Percentiles rank a stretch among this genome's conserved stretches.
Conservation (phyloP, 2,797 vertebrate genomes). For the Bovichtus diacanthus region DNA sequence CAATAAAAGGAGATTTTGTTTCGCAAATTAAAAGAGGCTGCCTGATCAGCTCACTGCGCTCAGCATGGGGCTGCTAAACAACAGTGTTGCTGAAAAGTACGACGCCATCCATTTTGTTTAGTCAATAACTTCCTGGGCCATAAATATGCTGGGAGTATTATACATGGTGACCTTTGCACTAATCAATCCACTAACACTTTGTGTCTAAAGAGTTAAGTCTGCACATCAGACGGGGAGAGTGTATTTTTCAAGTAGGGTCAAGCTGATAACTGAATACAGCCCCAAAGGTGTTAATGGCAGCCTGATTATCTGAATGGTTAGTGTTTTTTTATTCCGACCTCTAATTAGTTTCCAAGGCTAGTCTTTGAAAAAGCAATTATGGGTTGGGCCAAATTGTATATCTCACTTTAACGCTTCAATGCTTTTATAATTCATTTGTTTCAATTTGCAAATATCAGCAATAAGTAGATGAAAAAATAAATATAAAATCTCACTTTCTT, state of each 20-base stretch:
- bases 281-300: constrained; percentile 73
- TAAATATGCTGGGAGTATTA: constrained; percentile 81
- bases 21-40: constrained; percentile 22
- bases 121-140: constrained; percentile 77
- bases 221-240: constrained; percentile 35
- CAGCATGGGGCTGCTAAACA: constrained; percentile 58
- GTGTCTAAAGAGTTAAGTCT: constrained; percentile 60
- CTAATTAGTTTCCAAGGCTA: constrained; percentile 77
- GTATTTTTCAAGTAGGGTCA: constrained; percentile 59
- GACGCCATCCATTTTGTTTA: constrained; percentile 74
- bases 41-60: constrained; percentile 72
- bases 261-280: constrained; percentile 63
- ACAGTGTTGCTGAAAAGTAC: constrained; percentile 57
- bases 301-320: constrained; percentile 77
- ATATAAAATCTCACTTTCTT: background rate
- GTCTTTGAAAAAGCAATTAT: constrained; percentile 83
- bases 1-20: constrained; percentile 76
- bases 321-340: constrained; percentile 70
- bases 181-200: constrained; percentile 75
- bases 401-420: constrained; percentile 74
- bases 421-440: constrained; percentile 70
- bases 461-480: constrained; percentile 34
- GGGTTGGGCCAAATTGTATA: constrained; percentile 67
- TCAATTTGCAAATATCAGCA: constrained; percentile 65
- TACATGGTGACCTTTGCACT: constrained; percentile 85